Conservation (phyloP, 1,140 invertebrate genomes). For the Drosophila insularis region DNA sequence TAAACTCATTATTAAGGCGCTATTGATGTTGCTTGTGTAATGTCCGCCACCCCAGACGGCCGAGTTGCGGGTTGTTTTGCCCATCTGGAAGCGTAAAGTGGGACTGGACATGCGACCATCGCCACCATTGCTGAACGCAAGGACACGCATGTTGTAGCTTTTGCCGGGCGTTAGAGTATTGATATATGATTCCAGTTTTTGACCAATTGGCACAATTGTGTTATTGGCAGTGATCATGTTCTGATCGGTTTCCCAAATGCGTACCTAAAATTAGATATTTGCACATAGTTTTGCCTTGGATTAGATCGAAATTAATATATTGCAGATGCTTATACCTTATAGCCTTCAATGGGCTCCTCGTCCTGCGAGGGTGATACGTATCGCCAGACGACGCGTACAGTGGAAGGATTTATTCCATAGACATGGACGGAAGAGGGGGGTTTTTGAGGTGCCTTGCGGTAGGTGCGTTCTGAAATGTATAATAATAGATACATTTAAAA, state of each 20-base stretch:
- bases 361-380: slow-evolving; percentile 94
- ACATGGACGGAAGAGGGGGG: slow-evolving; percentile 95
- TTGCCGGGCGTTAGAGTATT: slow-evolving; percentile 91
- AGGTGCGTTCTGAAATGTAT: slow-evolving; percentile 87
- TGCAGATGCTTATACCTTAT: slow-evolving; percentile 85
- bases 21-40: slow-evolving; percentile 68
- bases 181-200: slow-evolving; percentile 90
- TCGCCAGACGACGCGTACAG: slow-evolving; percentile 94
- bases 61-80: slow-evolving; percentile 83
- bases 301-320: background rate
- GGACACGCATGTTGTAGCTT: slow-evolving; percentile 93
- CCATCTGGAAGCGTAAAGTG: slow-evolving; percentile 93
- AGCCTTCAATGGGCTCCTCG: slow-evolving; percentile 97
- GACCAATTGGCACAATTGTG: slow-evolving; percentile 89
- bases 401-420: slow-evolving; percentile 91
- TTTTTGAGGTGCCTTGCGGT: slow-evolving; percentile 94
- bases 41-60: slow-evolving; percentile 44
- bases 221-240: slow-evolving; percentile 96
- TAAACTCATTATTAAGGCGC: slow-evolving; percentile 59
- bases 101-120: slow-evolving; percentile 98
- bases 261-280: slow-evolving; percentile 82
- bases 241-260: slow-evolving; percentile 96
- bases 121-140: slow-evolving; percentile 96
- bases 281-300: background rate
- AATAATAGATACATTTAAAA: background rate